Evolutionary conservation across 2,888 invertebrate species (phyloP), one percentile per base, ranked within the genome.

Genomic region (Syrista parreyssii): DNA sequence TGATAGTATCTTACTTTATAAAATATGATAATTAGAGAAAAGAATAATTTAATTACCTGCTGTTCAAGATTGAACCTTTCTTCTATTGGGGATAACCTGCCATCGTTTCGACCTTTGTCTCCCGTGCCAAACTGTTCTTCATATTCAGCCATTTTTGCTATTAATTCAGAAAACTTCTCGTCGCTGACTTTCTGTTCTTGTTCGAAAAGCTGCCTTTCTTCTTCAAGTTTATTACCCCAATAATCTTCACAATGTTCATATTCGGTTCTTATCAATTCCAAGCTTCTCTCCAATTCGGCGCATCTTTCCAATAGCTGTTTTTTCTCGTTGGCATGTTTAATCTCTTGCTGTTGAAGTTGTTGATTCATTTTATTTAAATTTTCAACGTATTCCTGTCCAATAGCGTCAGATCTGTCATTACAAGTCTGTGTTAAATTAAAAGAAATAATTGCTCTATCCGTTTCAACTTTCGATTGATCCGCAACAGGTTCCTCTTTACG

Each of bases 221-320:
- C 96, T 74, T 95, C 95, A 78, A 97, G 92, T 91, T 97, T 97
- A 55, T 92, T 92, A 75, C 94, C 93, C 97, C 97, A 97, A 92
- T 97, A 97, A 89, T 97, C 97, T 90, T 97, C 97, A 90, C 96
- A 96, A 80, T 95, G 95, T 86, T 97, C 97, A 89, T 96, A 97
- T 88, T 97, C 97, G 73, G 93, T 93, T 85, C 94, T 94, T 92
- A 97, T 92, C 87, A 95, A 93, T 88, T 96, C 96, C 77, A 97
- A 91, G 85, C 96, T 96, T 75, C 92, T 92, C 91, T 97, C 96
- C 75, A 97, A 92, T 80, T 96, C 96, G 78, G 93, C 93, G 88
- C 93, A 94, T 81, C 94, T 93, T 72, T 92, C 92, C 76, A 90
- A 88, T 34, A 93, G 85, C 33, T 91, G 89, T 75, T 91, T 89